Conservation (phyloP, 1,140 invertebrate genomes). For the Dryas iulia region DNA sequence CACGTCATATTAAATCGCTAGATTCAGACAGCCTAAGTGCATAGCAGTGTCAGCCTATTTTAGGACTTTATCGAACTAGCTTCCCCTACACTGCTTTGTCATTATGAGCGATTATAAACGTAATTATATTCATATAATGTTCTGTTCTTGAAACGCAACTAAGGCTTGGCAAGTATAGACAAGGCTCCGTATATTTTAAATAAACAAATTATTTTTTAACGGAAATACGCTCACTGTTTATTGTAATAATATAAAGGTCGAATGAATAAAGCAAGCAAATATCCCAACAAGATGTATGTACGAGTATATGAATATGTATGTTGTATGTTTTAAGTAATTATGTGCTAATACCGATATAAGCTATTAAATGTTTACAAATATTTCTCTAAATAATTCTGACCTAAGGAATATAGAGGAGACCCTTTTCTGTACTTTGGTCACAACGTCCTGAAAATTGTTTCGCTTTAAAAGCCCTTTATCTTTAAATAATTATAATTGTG, state of each 20-base stretch:
- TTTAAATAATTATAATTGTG: background rate
- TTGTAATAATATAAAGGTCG: too few relatives aligned
- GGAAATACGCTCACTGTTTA: too few relatives aligned
- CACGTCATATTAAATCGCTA: constrained; percentile 29
- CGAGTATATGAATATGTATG: too few relatives aligned
- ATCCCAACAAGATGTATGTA: too few relatives aligned
- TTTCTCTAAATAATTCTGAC: too few relatives aligned
- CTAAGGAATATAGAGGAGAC: background rate
- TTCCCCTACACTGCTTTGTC: constrained; percentile 1
- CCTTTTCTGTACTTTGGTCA: background rate
- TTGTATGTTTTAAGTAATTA: too few relatives aligned
- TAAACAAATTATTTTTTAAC: too few relatives aligned
- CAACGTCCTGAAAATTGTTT: background rate
- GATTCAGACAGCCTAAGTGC: constrained; percentile 28
- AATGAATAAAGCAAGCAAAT: too few relatives aligned
- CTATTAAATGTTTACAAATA: too few relatives aligned
- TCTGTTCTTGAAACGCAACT: background rate
- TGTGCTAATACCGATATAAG: too few relatives aligned
- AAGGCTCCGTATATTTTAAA: background rate
- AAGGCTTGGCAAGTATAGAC: background rate
- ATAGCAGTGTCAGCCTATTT: constrained; percentile 28
- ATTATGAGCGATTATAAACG: constrained; percentile 14
- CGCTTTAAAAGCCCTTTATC: background rate
- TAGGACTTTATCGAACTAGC: constrained; percentile 22
- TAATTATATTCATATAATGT: constrained; percentile 1